phyloP scores from a whole-genome alignment of 2,888 invertebrate species.

The Diaperis boleti region DNA sequence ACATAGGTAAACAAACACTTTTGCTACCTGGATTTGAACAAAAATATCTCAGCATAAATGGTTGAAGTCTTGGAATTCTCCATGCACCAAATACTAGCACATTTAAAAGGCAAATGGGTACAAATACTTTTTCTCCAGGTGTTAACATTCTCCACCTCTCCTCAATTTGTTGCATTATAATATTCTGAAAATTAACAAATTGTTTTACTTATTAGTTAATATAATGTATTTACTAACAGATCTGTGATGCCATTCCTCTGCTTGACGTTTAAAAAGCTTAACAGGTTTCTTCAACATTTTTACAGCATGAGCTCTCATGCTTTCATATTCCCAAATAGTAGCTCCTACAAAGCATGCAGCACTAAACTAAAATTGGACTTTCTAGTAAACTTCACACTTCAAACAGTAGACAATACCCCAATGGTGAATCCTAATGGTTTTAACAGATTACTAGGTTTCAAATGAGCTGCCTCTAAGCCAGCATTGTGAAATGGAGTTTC shows the following conservation, averaged over 20 bases:
- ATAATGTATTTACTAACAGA: conserved; percentile 44
- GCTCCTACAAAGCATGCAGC: conserved; percentile 79
- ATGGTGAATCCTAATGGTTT: conserved; percentile 77
- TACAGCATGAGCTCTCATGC: conserved; percentile 70
- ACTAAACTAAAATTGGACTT: conserved; percentile 59
- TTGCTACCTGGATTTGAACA: conserved; percentile 84
- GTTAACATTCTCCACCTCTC: conserved; percentile 80
- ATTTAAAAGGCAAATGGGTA: conserved; percentile 84
- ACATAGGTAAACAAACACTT: conserved; percentile 86
- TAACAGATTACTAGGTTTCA: conserved; percentile 67
- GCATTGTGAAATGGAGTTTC: conserved; percentile 66
- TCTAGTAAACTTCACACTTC: conserved; percentile 24
- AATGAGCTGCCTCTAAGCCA: conserved; percentile 65
- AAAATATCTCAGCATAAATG: conserved; percentile 86
- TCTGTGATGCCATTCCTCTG: conserved; percentile 47
- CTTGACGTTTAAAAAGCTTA: conserved; percentile 67
- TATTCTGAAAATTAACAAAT: conserved; percentile 56
- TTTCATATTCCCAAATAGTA: conserved; percentile 92
- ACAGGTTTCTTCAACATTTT: conserved; percentile 69
- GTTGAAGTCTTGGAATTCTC: conserved; percentile 79
- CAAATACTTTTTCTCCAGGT: conserved; percentile 83
- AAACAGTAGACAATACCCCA: conserved; percentile 67
- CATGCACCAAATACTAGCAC: conserved; percentile 84
- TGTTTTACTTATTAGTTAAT: conserved; percentile 17
- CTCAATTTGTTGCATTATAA: conserved; percentile 62